Conservation (phyloP, 2,113 vertebrate genomes). For the Eidolon helvum region DNA sequence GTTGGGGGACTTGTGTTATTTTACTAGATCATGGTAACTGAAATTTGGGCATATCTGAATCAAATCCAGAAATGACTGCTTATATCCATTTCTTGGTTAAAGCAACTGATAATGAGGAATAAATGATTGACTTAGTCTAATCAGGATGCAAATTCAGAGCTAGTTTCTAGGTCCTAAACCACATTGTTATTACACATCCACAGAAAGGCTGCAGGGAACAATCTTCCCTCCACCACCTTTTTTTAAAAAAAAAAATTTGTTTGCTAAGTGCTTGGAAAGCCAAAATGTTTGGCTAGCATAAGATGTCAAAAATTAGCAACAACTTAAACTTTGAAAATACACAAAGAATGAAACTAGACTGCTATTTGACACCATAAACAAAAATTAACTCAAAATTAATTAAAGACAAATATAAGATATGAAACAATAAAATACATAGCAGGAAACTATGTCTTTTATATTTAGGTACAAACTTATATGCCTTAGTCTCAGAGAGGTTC, state of each 20-base stretch:
- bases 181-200: neutral
- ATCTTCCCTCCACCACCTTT: fast-evolving
- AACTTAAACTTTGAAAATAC: neutral
- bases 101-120: neutral
- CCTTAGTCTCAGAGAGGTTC: neutral
- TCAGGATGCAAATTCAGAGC: neutral
- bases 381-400: neutral
- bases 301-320: neutral
- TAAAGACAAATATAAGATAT: neutral
- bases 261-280: neutral
- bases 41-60: neutral
- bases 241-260: neutral
- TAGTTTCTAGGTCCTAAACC: neutral
- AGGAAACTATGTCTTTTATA: neutral
- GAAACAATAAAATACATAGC: neutral
- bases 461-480: neutral
- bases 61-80: neutral
- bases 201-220: neutral
- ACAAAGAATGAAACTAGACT: neutral
- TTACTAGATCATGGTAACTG: neutral
- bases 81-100: neutral
- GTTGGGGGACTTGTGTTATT: neutral
- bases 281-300: neutral
- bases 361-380: neutral
- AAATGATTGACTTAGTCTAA: neutral